Percentiles rank a stretch among this genome's conserved stretches.
Conservation (phyloP, 2,888 invertebrate species). For the Athetis lepigone region DNA sequence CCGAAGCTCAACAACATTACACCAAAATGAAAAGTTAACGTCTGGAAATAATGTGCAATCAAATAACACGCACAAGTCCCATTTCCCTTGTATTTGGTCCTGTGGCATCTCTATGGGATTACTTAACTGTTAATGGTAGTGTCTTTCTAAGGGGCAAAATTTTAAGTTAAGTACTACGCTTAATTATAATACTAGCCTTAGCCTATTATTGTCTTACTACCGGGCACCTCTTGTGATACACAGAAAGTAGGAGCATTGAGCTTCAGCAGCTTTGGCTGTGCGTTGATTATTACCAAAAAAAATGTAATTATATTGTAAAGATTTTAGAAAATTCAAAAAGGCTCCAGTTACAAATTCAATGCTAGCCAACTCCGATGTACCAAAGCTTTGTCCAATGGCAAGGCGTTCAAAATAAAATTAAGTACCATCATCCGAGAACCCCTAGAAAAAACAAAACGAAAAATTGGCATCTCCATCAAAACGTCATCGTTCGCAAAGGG, state of each 20-base stretch:
- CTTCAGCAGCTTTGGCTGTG: too few species aligned
- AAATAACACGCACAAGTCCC: conserved; percentile 34
- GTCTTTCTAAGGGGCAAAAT: background rate
- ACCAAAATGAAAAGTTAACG: conserved; percentile 56
- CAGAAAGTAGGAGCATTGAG: too few species aligned
- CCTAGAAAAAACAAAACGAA: conserved; percentile 58
- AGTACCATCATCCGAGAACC: conserved; percentile 29
- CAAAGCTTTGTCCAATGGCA: conserved; percentile 19
- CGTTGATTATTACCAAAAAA: too few species aligned
- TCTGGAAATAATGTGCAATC: conserved; percentile 44
- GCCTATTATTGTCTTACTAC: too few species aligned
- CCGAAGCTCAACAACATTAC: conserved; percentile 17
- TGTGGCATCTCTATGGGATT: conserved; percentile 16
- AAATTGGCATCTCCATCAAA: conserved; percentile 77
- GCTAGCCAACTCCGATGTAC: too few species aligned
- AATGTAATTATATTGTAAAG: too few species aligned
- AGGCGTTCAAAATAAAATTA: conserved; percentile 16
- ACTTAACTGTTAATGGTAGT: background rate
- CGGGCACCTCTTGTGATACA: too few species aligned
- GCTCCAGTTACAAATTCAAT: too few species aligned
- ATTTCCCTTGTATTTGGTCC: conserved; percentile 30
- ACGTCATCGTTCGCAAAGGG: conserved; percentile 69
- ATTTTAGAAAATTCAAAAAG: too few species aligned
- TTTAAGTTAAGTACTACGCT: background rate
- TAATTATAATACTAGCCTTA: too few species aligned